These are phyloP conservation scores for Ypsolopha sequella DNA, from an alignment of 2,888 invertebrate genomes.

Conservation along the genomic window DNA sequence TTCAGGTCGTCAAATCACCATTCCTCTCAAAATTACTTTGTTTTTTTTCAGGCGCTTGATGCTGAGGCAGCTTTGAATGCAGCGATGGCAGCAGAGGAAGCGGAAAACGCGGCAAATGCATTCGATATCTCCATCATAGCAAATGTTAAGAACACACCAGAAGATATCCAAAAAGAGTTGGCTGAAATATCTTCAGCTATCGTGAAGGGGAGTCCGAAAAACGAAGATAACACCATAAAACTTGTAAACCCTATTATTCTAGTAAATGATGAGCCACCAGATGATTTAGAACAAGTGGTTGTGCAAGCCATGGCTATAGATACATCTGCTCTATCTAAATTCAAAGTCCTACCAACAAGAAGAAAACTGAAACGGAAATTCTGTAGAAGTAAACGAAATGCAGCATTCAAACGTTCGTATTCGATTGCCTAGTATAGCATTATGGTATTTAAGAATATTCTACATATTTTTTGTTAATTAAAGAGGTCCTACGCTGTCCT, in stretches of 20 bases:
- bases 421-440: slow-evolving; percentile 37
- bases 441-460: background rate
- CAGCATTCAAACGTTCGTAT: slow-evolving; percentile 54
- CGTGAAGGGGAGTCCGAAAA: slow-evolving; percentile 9
- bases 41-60: slow-evolving; percentile 40
- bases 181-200: background rate
- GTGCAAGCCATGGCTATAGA: background rate
- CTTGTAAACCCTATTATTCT: slow-evolving; percentile 48
- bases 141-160: slow-evolving; percentile 35
- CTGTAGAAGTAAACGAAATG: slow-evolving; percentile 42
- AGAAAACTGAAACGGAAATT: slow-evolving; percentile 48
- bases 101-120: slow-evolving; percentile 23
- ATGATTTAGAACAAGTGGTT: slow-evolving; percentile 47
- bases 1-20: background rate
- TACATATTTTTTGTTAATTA: too few species aligned
- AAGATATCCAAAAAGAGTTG: slow-evolving; percentile 21
- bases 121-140: slow-evolving; percentile 21
- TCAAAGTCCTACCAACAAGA: slow-evolving; percentile 37
- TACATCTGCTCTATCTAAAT: slow-evolving; percentile 18
- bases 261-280: slow-evolving; percentile 52
- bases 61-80: slow-evolving; percentile 42
- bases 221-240: slow-evolving; percentile 17
- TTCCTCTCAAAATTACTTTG: too few species aligned
- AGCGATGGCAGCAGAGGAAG: slow-evolving; percentile 16
- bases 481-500: too few species aligned